A percentile compares a stretch with the other conserved stretches of the same genome.
These are phyloP conservation scores for Chlorocebus sabaeus DNA, from an alignment of 2,113 vertebrate genomes.

Conservation along the genomic window DNA sequence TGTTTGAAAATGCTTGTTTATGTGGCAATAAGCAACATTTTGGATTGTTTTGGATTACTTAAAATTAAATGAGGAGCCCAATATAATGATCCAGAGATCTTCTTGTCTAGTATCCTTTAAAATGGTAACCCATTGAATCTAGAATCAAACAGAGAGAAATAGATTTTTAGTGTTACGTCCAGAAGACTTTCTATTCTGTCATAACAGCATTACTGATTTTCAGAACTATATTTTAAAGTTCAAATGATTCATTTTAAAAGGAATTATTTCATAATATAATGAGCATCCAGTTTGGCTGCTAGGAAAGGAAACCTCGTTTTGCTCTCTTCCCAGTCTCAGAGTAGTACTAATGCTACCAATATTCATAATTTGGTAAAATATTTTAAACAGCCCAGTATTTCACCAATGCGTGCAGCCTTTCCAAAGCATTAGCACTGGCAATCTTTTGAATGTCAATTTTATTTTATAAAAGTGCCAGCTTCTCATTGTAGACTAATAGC, in stretches of 20 bases:
- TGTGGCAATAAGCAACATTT: neutral
- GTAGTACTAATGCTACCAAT: neutral
- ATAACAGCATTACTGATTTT: neutral
- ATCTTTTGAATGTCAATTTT: neutral
- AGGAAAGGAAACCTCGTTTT: neutral
- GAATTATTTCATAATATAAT: neutral
- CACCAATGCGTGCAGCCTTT: neutral
- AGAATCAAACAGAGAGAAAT: neutral
- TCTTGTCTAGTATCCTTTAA: neutral
- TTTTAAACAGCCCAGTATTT: neutral
- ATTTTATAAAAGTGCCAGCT: neutral
- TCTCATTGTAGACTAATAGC: neutral
- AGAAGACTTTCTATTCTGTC: neutral
- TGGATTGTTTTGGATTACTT: neutral
- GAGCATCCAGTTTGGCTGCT: neutral
- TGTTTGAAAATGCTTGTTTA: neutral
- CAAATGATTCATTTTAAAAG: neutral
- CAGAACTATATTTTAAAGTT: constrained; percentile 7
- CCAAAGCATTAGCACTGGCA: neutral
- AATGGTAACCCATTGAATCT: neutral
- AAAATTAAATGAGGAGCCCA: neutral
- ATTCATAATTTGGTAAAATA: neutral
- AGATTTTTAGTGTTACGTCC: neutral
- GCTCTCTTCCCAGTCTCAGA: neutral
- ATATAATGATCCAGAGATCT: neutral